Conservation (phyloP, 2,888 invertebrate species). For the Dicycla oo region DNA sequence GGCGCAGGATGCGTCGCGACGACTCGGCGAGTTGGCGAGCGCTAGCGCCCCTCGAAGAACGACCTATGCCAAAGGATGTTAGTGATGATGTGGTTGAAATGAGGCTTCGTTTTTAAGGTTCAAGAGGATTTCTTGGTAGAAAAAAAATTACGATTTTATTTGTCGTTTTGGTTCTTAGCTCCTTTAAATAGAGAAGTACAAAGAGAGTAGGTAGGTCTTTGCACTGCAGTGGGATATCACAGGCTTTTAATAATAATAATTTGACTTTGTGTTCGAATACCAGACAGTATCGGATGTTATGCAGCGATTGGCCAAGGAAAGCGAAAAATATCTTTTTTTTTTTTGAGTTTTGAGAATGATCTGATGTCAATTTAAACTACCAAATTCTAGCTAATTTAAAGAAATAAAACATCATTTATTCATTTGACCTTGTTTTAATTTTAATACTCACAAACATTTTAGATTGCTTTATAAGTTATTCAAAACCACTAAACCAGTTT, state of each 20-base stretch:
- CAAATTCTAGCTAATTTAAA: not conserved
- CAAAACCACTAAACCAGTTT: slow-evolving; percentile 48
- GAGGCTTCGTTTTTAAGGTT: not conserved
- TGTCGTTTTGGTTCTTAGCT: not conserved
- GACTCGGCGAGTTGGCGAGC: slow-evolving; percentile 35
- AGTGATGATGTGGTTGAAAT: slow-evolving; percentile 29
- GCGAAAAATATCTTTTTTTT: not conserved
- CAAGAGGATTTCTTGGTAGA: not conserved
- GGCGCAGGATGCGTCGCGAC: slow-evolving; percentile 38
- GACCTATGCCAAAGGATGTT: slow-evolving; percentile 48
- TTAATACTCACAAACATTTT: not conserved
- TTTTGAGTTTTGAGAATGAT: not conserved
- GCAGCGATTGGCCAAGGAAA: not conserved
- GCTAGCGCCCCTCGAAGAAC: slow-evolving; percentile 27
- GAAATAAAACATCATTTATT: slow-evolving; percentile 9
- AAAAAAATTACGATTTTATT: not conserved
- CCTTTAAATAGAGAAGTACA: not conserved
- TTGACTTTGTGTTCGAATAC: not conserved
- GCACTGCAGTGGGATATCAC: not conserved
- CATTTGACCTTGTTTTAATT: slow-evolving; percentile 37
- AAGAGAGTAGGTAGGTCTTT: not conserved
- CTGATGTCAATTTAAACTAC: not conserved
- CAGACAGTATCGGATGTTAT: not conserved
- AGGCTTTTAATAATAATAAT: not conserved
- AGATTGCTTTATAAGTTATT: slow-evolving; percentile 8